Evolutionary conservation across 2,888 invertebrate species (phyloP).

Genomic region (Xestia c-nigrum): DNA sequence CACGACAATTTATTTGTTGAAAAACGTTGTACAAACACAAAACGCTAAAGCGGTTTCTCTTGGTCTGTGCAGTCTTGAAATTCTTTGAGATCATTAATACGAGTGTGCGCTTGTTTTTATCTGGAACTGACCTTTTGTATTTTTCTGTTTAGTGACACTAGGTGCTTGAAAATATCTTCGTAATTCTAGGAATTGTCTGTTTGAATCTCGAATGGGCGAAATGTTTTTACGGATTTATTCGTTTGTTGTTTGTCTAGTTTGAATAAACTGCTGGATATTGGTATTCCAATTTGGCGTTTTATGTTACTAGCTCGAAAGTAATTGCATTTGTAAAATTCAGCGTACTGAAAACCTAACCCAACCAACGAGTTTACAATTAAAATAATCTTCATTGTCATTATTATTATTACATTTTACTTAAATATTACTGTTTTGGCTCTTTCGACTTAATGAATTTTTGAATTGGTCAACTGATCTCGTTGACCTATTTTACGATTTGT

Average conservation of each 20-base stretch:
- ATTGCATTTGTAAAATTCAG: neutral
- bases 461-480: too few species aligned
- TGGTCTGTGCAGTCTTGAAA: neutral
- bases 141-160: neutral
- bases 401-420: neutral
- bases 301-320: neutral
- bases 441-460: too few species aligned
- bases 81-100: neutral
- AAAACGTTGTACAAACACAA: neutral
- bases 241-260: constrained; percentile 5
- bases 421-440: neutral
- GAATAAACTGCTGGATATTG: neutral
- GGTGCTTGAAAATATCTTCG: constrained; percentile 44
- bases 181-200: constrained; percentile 43
- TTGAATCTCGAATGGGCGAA: constrained; percentile 15
- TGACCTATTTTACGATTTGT: too few species aligned
- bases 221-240: constrained; percentile 31
- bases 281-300: neutral
- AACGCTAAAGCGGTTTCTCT: neutral
- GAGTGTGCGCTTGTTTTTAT: neutral
- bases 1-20: neutral
- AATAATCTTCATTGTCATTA: neutral
- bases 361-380: neutral
- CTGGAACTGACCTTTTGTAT: neutral
- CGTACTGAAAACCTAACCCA: neutral